Conservation (phyloP, 1,140 invertebrate genomes). For the Orchestia grillus region DNA sequence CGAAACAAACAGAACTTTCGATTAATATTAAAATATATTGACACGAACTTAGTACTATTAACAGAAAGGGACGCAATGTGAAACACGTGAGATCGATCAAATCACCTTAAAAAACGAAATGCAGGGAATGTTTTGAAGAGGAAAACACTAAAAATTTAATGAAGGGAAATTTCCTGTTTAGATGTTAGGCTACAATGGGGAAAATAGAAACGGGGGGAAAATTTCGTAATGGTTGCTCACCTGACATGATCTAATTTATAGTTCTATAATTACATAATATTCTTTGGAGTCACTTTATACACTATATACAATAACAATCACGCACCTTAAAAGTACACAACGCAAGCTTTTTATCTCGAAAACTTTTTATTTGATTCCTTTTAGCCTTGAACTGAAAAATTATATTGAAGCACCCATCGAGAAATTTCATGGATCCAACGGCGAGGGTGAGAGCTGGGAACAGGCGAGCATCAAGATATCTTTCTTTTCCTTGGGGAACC, state of each 20-base stretch:
- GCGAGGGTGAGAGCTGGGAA: conserved; percentile 76
- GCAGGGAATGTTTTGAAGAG: not conserved
- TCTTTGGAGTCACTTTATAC: conserved; percentile 68
- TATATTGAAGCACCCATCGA: conserved; percentile 11
- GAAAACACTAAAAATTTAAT: not conserved
- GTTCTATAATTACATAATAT: conserved; percentile 66
- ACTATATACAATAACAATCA: conserved; percentile 64
- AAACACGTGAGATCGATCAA: conserved; percentile 49
- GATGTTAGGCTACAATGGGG: not conserved
- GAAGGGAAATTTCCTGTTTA: not conserved
- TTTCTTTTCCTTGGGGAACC: conserved; percentile 95
- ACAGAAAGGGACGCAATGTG: conserved; percentile 36
- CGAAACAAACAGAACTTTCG: conserved; percentile 25
- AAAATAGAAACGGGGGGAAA: not conserved
- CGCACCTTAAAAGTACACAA: conserved; percentile 60
- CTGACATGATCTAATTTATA: conserved; percentile 45
- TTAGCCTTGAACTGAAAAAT: conserved; percentile 9
- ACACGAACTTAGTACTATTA: conserved; percentile 18
- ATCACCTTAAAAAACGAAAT: conserved; percentile 25
- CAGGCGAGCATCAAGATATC: conserved; percentile 92
- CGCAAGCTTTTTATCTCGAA: conserved; percentile 22
- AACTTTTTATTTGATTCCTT: conserved; percentile 47
- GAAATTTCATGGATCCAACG: conserved; percentile 64
- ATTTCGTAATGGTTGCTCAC: conserved; percentile 41
- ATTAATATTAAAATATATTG: conserved; percentile 15